Percentiles rank a stretch among this genome's conserved stretches.
phyloP scores from a whole-genome alignment of 1,140 invertebrate genomes.

The Gryllus bimaculatus region DNA sequence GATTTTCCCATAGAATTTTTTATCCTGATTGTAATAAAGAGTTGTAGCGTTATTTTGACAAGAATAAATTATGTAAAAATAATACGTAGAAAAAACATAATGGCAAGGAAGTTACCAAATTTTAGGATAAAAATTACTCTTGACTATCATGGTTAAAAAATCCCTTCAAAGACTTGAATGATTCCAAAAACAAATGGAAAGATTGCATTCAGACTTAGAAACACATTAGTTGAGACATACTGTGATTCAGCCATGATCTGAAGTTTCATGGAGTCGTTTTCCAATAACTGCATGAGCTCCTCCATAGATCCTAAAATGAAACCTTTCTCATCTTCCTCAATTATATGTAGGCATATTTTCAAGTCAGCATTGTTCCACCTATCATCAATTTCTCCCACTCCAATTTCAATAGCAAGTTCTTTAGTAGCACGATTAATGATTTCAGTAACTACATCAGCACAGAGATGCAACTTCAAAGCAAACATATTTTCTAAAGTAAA shows the following conservation, averaged over 20 bases:
- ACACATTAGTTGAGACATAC: slow-evolving; percentile 31
- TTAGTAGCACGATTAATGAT: slow-evolving; percentile 81
- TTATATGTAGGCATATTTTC: slow-evolving; percentile 52
- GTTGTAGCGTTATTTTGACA: no score
- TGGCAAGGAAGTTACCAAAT: no score
- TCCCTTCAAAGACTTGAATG: no score
- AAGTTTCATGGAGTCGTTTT: slow-evolving; percentile 80
- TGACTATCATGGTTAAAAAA: no score
- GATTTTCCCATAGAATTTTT: no score
- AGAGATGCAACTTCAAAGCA: slow-evolving; percentile 76
- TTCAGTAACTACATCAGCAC: slow-evolving; percentile 70
- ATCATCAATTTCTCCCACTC: slow-evolving; percentile 65
- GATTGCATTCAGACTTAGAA: no score
- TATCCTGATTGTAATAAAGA: no score
- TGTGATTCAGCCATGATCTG: slow-evolving; percentile 87
- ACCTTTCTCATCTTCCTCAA: slow-evolving; percentile 48
- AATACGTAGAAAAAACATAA: no score
- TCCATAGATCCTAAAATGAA: slow-evolving; percentile 71
- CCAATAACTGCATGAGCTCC: slow-evolving; percentile 67
- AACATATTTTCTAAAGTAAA: slow-evolving; percentile 88
- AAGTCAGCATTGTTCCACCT: slow-evolving; percentile 69
- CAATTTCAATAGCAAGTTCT: slow-evolving; percentile 77
- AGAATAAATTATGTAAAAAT: no score
- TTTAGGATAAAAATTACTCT: no score
- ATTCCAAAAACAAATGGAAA: no score